Evolutionary conservation across 2,797 vertebrate species (phyloP), one percentile per base, ranked within the genome.

Genomic region (Lacerta agilis): DNA sequence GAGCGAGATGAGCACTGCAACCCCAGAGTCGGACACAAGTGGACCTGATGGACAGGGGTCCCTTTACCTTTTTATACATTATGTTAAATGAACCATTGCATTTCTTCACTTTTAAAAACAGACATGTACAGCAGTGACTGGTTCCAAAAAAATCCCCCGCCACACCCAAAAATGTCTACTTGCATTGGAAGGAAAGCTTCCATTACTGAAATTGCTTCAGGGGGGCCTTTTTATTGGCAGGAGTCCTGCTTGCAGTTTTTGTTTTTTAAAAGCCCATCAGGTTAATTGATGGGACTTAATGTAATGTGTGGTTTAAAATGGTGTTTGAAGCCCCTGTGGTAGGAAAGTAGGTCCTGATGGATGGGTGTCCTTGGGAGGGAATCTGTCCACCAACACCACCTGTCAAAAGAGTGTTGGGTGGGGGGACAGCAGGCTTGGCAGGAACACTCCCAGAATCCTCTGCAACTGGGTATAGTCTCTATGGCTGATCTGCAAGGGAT

Each of bases 141-240:
- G 49, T 80, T 58, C 67, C 36, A 13, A 33, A 36, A 33, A 29
- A 73, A 72, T 36, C n/a, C 67, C n/a, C 9, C 18, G 10, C 25
- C 49, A 55, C 49, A 64, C 20, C 61, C 61, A 64, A 23, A 58
- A 81, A 36, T 10, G 71, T 4, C 23, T 45, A 20, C n/a, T 77
- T 66, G 64, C 18, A 25, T 29, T 45, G 38, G 18, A 2, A 45
- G 3, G 23, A 71, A 67, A 36, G 6, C 64, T 20, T 20, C 41
- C 75, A 67, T 69, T 67, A 43, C 33, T 49, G 1, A 27, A 72
- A 43, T 55, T 27, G 18, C 38, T 76, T 41, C 20, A 17, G 9
- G 17, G 17, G 7, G 41, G 27, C 27, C 3, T 8, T 5, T 38
- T 25, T 17, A 4, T 5, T 11, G 2, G 10, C 8, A 5, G 1